Base-by-base conservation (phyloP, 2,888 invertebrate genomes). In the Scaptomyza parva region DNA sequence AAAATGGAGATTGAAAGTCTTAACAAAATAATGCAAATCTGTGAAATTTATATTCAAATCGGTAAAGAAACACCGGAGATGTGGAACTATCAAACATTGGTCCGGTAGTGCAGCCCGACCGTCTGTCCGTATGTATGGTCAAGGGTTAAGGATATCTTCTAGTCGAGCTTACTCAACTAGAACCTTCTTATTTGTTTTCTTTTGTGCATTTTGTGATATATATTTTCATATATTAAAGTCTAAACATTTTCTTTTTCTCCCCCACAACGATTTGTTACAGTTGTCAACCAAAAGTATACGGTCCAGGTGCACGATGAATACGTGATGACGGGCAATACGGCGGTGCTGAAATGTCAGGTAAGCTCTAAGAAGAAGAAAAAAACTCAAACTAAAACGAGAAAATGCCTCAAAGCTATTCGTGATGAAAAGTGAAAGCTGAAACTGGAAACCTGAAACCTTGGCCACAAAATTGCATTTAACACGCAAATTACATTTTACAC, bases 241-340 rank as follows among this genome's bases (percentile, higher is more conserved):
- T 33, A 44, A 52, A 35, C 39, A 33, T 26, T 61, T 48, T 57
- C 55, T n/a, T n/a, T n/a, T n/a, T n/a, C n/a, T n/a, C n/a, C n/a
- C n/a, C n/a, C 37, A 55, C 53, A 57, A 52, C 30, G 43, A 60
- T 68, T 64, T 61, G 48, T 86, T 89, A 17, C 94, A 97, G 97
- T 96, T 88, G 94, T 97, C 71, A 96, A 95, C 90, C 95, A 96
- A 89, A 95, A 96, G 83, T 98, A 97, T 93, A 96, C 96, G 80
- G 96, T 98, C 48, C 96, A 96, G 92, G 97, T 98, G 75, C 96
- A 96, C 77, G 97, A 98, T 91, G 97, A 97, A 90, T 97, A 97
- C 92, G 97, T 97, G 88, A 96, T 97, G 92, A 94, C 96, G 60
- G 97, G 97, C 57, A 97, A 97, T 92, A 96, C 97, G 11, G 98